Evolutionary conservation across 2,113 vertebrate genomes (phyloP), one percentile per base, ranked within the genome.

Genomic region (Leucoraja erinaceus): DNA sequence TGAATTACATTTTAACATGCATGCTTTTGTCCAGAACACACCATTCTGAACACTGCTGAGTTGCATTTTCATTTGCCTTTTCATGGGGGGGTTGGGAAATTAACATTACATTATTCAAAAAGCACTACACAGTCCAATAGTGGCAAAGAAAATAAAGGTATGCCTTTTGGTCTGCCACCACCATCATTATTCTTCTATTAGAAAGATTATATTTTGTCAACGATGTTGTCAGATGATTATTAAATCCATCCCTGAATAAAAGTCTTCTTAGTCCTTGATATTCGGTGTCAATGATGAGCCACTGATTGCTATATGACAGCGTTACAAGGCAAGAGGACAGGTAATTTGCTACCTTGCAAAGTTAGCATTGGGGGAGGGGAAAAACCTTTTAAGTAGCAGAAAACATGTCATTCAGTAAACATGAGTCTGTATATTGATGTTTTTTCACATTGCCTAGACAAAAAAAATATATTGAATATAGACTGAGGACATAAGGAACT

Each of bases 191-290:
- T 91, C 66, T 47, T 91, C 88, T 72, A 91, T 91, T 91, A 72
- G 16, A 70, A 91, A 54, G n/a, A 47, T 31, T 72, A 72, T 72
- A 91, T 91, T 70, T 91, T 70, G 88, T 91, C 88, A 91, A 72
- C 31, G 63, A 91, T 70, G 7, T 91, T 91, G 31, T 91, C 66
- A 91, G 63, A 68, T 22, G 33, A 72, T 91, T 91, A 91, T 91
- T 47, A 91, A 91, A 11, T 54, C 18, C 66, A 72, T 72, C 33
- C 9, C 70, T 72, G n/a, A 90, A 72, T 90, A 90, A 70, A 90
- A 68, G 68, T 70, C 33, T 90, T 90, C 59, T 72, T 66, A 47
- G 56, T 38, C 86, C 61, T 90, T 68, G n/a, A 90, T 70, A 70
- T 14, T 38, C n/a, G 38, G 86, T 90, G 63, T 70, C 22, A 38